These are phyloP conservation scores for Eulemur rubriventer DNA, from an alignment of 2,797 vertebrate species.

Conservation along the genomic window DNA sequence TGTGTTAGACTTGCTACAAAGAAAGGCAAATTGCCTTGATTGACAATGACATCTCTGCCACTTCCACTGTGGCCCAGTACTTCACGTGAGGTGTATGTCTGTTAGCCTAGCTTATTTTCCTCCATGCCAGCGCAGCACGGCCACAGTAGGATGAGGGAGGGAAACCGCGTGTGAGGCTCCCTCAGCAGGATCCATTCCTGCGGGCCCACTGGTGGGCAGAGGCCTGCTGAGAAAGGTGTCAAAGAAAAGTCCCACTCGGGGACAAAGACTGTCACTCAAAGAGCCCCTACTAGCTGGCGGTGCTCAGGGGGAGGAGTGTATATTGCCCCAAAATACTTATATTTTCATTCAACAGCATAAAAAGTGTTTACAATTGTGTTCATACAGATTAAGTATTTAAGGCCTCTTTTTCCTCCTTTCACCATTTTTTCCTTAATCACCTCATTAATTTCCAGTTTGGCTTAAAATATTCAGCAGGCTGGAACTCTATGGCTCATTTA, in stretches of 20 bases:
- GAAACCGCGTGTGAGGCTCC: constrained; percentile 68
- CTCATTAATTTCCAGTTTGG: constrained; percentile 61
- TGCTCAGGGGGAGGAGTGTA: constrained; percentile 79
- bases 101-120: constrained; percentile 86
- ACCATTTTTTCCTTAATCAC: constrained; percentile 63
- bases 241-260: constrained; percentile 85
- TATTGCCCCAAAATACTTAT: constrained; percentile 60
- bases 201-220: constrained; percentile 83
- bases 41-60: constrained; percentile 88
- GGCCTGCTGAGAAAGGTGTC: constrained; percentile 88
- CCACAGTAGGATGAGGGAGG: constrained; percentile 84
- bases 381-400: constrained; percentile 40
- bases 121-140: constrained; percentile 85
- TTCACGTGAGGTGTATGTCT: constrained; percentile 83
- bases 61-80: constrained; percentile 87
- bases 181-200: constrained; percentile 87
- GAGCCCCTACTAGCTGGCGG: constrained; percentile 74
- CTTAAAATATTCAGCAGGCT: constrained; percentile 64
- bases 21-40: constrained; percentile 84
- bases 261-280: constrained; percentile 87
- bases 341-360: constrained; percentile 60
- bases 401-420: neutral
- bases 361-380: constrained; percentile 40
- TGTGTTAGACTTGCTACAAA: constrained; percentile 77
- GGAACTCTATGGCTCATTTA: constrained; percentile 55